Evolutionary conservation across 1,140 invertebrate species (phyloP).

Genomic region (Ectropis grisescens): DNA sequence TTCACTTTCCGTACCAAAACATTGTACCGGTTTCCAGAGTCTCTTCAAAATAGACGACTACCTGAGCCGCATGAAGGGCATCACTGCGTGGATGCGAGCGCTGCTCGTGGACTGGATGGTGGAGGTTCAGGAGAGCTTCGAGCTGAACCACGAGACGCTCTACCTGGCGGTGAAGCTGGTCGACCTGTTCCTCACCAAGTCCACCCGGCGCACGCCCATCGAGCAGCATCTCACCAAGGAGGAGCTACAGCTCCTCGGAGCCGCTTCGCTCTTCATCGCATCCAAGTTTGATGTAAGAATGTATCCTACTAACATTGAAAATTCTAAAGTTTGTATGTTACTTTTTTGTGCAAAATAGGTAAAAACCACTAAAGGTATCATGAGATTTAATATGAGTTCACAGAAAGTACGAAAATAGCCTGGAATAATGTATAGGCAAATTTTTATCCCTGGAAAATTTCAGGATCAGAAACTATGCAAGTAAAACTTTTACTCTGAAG

Average conservation of each 20-base stretch:
- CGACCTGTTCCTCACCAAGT: constrained; percentile 85
- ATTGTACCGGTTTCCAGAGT: too few species aligned
- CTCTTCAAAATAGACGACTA: constrained; percentile 85
- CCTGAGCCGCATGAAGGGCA: constrained; percentile 80
- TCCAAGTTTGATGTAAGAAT: constrained; percentile 94
- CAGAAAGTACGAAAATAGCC: too few species aligned
- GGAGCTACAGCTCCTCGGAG: constrained; percentile 90
- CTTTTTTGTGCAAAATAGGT: too few species aligned
- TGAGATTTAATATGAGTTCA: too few species aligned
- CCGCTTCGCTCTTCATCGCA: constrained; percentile 92
- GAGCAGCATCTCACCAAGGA: constrained; percentile 78
- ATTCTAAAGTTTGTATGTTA: too few species aligned
- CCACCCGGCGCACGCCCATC: constrained; percentile 26
- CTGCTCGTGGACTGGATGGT: constrained; percentile 99
- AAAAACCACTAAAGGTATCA: too few species aligned
- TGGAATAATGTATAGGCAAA: too few species aligned
- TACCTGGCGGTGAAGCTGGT: constrained; percentile 97
- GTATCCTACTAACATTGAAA: too few species aligned
- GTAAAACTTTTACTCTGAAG: too few species aligned
- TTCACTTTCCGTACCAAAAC: too few species aligned
- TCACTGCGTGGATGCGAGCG: constrained; percentile 88
- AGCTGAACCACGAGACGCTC: constrained; percentile 97
- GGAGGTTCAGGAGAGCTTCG: constrained; percentile 97
- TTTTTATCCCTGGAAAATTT: too few species aligned
- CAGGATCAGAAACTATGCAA: too few species aligned